These are phyloP conservation scores for Zeus faber DNA, from an alignment of 2,113 vertebrate genomes.

Conservation along the genomic window DNA sequence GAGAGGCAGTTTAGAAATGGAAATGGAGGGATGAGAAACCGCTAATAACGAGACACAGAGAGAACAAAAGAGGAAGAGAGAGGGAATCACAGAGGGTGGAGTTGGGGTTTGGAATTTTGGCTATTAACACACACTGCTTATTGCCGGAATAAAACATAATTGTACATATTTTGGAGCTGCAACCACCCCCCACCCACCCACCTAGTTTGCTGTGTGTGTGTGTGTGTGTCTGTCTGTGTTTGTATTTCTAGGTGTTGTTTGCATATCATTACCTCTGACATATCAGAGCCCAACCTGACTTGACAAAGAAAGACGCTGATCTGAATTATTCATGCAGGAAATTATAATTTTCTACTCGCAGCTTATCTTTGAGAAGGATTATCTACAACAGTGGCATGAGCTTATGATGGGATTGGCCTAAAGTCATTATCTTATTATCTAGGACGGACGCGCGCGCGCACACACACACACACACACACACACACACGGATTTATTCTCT, in stretches of 20 bases:
- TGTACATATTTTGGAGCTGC: not conserved
- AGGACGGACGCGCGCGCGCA: too few species aligned
- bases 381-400: constrained; percentile 14
- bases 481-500: too few species aligned
- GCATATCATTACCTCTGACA: constrained; percentile 65
- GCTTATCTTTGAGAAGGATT: constrained; percentile 45
- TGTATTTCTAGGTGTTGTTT: constrained; percentile 30
- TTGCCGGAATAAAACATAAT: not conserved
- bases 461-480: too few species aligned
- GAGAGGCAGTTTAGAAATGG: constrained; percentile 72
- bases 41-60: constrained; percentile 56
- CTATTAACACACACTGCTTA: constrained; percentile 8
- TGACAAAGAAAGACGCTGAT: constrained; percentile 56
- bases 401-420: too few species aligned
- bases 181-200: not conserved
- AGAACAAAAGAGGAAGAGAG: constrained; percentile 61
- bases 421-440: too few species aligned
- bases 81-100: constrained; percentile 41
- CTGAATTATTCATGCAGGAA: constrained; percentile 65
- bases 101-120: constrained; percentile 33
- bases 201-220: constrained; percentile 2
- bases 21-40: constrained; percentile 68
- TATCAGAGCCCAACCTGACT: constrained; percentile 53
- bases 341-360: constrained; percentile 42
- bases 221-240: not conserved